Percentiles rank a stretch among this genome's conserved stretches.
These are phyloP conservation scores for Sesamia nonagrioides DNA, from an alignment of 1,140 invertebrate species.

Conservation along the genomic window DNA sequence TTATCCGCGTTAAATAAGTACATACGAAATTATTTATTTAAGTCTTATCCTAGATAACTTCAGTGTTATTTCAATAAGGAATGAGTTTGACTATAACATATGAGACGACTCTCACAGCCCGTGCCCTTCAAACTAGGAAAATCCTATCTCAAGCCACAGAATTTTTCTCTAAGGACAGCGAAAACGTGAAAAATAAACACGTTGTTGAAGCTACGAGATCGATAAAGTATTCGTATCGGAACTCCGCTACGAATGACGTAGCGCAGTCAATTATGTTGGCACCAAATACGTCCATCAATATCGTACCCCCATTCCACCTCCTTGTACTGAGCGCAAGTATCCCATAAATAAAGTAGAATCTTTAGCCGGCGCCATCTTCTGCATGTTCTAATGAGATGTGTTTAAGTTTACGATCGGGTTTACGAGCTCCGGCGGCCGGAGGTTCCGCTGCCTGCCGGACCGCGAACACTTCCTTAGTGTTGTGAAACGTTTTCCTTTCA, in stretches of 20 bases:
- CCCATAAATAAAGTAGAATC: constrained; percentile 43
- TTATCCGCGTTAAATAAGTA: neutral
- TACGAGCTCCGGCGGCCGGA: constrained; percentile 53
- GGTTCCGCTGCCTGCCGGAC: constrained; percentile 47
- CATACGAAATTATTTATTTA: too few relatives aligned
- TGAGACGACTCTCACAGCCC: too few relatives aligned
- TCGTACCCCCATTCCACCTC: neutral
- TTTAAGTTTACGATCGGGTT: constrained; percentile 60
- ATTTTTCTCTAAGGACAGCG: too few relatives aligned
- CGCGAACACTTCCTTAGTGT: constrained; percentile 47
- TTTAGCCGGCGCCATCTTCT: constrained; percentile 56
- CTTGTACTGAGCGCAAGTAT: constrained; percentile 19
- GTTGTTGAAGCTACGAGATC: neutral
- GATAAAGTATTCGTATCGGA: constrained; percentile 13
- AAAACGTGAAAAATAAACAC: neutral
- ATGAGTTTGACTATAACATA: too few relatives aligned
- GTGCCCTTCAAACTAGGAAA: too few relatives aligned
- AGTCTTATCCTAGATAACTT: too few relatives aligned
- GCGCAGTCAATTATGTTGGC: constrained; percentile 30
- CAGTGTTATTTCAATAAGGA: too few relatives aligned
- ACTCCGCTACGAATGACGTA: constrained; percentile 1
- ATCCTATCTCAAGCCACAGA: too few relatives aligned
- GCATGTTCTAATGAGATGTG: constrained; percentile 58
- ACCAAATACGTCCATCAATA: constrained; percentile 30
- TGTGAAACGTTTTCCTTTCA: constrained; percentile 47